Conservation (phyloP, 2,888 invertebrate genomes). For the Eupsilia transversa region DNA sequence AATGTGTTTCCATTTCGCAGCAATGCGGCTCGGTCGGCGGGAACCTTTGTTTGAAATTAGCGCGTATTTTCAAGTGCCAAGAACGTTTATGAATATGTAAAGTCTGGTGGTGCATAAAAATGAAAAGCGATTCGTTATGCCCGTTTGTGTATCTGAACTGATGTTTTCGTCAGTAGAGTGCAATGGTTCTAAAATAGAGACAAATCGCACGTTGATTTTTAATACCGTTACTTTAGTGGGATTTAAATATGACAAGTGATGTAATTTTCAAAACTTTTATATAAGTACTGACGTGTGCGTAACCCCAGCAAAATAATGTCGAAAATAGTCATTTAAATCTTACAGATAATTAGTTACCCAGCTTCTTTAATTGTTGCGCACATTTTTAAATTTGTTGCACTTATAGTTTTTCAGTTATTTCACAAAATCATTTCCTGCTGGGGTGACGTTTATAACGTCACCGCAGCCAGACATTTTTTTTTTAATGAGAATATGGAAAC, state of each 20-base stretch:
- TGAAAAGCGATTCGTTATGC: constrained; percentile 17
- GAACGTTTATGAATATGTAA: constrained; percentile 29
- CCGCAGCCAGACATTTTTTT: no score
- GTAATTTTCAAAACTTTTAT: background rate
- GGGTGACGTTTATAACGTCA: no score
- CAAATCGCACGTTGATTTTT: background rate
- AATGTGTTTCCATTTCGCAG: constrained; percentile 39
- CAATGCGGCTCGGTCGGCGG: background rate
- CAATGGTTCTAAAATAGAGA: background rate
- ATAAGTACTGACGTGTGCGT: no score
- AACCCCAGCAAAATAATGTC: no score
- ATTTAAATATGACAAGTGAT: background rate
- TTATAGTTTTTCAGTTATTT: no score
- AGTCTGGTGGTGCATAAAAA: background rate
- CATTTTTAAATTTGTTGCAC: no score
- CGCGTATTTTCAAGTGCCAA: constrained; percentile 8
- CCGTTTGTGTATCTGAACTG: background rate
- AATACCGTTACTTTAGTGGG: background rate
- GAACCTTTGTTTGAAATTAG: constrained; percentile 34
- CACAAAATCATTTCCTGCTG: no score
- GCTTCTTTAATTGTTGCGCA: no score
- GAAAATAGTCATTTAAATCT: no score
- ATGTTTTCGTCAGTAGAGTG: background rate
- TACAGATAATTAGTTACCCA: no score
- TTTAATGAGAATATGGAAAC: no score